Percentiles rank a stretch among this genome's conserved stretches.
These are phyloP conservation scores for Oplegnathus fasciatus DNA, from an alignment of 2,113 vertebrate species.

Conservation along the genomic window DNA sequence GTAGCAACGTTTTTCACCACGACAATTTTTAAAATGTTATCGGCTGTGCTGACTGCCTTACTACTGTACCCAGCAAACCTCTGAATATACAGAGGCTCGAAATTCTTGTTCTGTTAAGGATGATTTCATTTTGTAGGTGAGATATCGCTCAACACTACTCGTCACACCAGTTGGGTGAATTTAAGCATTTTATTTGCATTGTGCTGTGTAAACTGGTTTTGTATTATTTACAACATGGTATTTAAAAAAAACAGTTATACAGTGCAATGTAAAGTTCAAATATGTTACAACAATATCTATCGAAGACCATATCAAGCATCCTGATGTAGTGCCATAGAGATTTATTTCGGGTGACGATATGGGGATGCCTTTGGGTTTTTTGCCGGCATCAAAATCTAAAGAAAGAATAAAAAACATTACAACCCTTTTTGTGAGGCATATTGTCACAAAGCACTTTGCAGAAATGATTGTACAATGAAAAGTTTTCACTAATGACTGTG, in stretches of 20 bases:
- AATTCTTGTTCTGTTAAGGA: conserved; percentile 36
- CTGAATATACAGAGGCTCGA: conserved; percentile 45
- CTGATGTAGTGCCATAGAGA: conserved; percentile 77
- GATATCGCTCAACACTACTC: conserved; percentile 29
- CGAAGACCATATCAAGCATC: conserved; percentile 48
- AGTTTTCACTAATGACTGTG: conserved; percentile 75
- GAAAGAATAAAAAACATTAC: neutral
- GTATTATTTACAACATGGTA: conserved; percentile 60
- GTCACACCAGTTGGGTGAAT: conserved; percentile 36
- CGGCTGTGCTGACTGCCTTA: conserved; percentile 78
- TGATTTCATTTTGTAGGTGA: conserved; percentile 42
- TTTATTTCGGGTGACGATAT: conserved; percentile 55
- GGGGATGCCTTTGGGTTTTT: conserved; percentile 54
- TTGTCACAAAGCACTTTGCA: conserved; percentile 80
- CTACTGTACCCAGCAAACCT: conserved; percentile 76
- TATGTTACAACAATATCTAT: conserved; percentile 23
- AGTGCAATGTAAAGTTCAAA: conserved; percentile 55
- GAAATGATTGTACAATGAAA: conserved; percentile 81
- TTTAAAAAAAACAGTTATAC: conserved; percentile 57
- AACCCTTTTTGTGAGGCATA: conserved; percentile 57
- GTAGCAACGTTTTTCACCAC: conserved; percentile 78
- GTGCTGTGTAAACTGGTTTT: conserved; percentile 67
- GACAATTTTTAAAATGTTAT: conserved; percentile 65
- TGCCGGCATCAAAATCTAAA: conserved; percentile 32
- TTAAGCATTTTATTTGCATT: conserved; percentile 61